Conservation (phyloP, 1,140 invertebrate species). For the Radopholus similis region DNA sequence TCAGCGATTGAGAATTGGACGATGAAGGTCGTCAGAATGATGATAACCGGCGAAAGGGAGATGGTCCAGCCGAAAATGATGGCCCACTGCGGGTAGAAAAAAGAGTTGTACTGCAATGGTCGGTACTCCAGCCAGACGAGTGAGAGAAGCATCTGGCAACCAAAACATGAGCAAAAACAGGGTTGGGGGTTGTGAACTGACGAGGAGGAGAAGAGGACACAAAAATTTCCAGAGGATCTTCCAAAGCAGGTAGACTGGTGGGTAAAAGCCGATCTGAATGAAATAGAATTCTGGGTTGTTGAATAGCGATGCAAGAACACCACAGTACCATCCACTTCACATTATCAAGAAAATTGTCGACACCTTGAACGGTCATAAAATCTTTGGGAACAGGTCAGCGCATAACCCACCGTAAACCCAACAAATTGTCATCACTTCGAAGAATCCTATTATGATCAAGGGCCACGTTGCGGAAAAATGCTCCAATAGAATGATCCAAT, state of each 20-base stretch:
- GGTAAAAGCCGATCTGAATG: conserved; percentile 43
- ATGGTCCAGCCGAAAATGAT: conserved; percentile 51
- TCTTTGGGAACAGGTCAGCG: neutral
- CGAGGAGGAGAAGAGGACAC: conserved; percentile 54
- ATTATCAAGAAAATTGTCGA: conserved; percentile 58
- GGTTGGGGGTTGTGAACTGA: conserved; percentile 3
- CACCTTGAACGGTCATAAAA: conserved; percentile 35
- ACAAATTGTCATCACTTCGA: conserved; percentile 54
- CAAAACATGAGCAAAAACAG: neutral
- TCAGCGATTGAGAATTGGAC: conserved; percentile 21
- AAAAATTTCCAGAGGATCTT: conserved; percentile 59
- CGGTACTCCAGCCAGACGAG: conserved; percentile 55
- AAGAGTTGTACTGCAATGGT: conserved; percentile 43
- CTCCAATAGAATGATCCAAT: conserved; percentile 57
- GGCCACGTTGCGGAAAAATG: conserved; percentile 54
- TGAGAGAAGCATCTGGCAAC: conserved; percentile 46
- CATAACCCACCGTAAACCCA: conserved; percentile 49
- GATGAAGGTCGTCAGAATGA: conserved; percentile 40
- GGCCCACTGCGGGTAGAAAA: conserved; percentile 51
- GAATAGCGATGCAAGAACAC: no score
- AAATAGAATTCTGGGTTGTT: no score
- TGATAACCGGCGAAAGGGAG: conserved; percentile 43
- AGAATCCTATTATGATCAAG: conserved; percentile 55
- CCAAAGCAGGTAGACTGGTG: conserved; percentile 51
- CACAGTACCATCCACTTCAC: conserved; percentile 42